Base-by-base conservation (phyloP, 1,140 invertebrate species). In the Temnothorax longispinosus region DNA sequence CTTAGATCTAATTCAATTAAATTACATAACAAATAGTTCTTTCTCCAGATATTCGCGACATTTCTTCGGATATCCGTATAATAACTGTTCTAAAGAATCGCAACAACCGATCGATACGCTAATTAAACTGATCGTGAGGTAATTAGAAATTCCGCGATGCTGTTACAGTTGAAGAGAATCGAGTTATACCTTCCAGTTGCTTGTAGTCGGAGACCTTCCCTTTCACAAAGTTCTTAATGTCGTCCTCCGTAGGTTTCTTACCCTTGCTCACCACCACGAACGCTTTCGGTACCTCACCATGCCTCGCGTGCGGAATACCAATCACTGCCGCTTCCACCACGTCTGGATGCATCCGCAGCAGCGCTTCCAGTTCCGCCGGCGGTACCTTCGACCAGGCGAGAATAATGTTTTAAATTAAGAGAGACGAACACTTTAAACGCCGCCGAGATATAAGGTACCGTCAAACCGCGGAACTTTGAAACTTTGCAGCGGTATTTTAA, bases 281-380 rank as follows among this genome's bases (percentile, higher is more conserved):
- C 0, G 97, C 97, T 88, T 96, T 97, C 0, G 98, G 98, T 1
- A 97, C 95, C 95, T 99, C 98, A 3, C 98, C 98, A 74, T 95
- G 95, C 60, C 96, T 95, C 0, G 95, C 94, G 93, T 99, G 97
- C 0, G 97, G 97, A 47, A 98, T 95, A 4, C 98, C 98, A 89
- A 99, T 95, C 0, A 99, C 98, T 0, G 97, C 98, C 0, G 97
- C 98, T 92, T 99, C 98, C 5, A 95, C 90, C 1, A 99, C 95
- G 64, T 96, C 96, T 0, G 97, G 97, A 95, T 99, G 97, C 52
- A 95, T 96, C 76, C 98, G 95, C 32, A 99, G 92, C 15, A 99
- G 87, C 18, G 96, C 97, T 96, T 99, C 98, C 38, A 99, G 92
- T 94, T 99, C 98, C 0, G 98, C 98, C 13, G 98, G 98, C 3